Evolutionary conservation across 1,140 invertebrate species (phyloP), one percentile per base, ranked within the genome.

Genomic region (Bombus turneri): DNA sequence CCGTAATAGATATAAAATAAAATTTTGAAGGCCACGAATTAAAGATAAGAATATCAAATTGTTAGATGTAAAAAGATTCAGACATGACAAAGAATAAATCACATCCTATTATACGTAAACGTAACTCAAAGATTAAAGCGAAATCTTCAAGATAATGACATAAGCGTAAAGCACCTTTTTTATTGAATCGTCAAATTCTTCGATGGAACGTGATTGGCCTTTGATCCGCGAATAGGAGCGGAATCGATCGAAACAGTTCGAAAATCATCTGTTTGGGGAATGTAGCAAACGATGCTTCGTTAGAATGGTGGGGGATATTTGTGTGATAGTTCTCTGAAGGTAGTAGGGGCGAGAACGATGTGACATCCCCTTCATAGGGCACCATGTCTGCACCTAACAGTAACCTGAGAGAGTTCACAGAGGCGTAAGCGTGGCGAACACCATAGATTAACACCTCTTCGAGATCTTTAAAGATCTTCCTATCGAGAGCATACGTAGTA

Each of bases 331-430:
- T 69, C 57, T 86, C 62, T 39, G 47, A 91, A 88, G 86, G 87
- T 87, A 82, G 87, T 79, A 92, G 92, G 89, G 90, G 85, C 83
- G 85, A 87, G 89, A 91, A 83, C 85, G 59, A 76, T 83, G 83
- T 91, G 92, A 94, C 93, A 93, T 92, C 93, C 93, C 92, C 91
- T 88, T 88, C 91, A 79, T 82, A 84, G 85, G 74, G 81, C 73
- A 85, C 68, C 76, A 82, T 84, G 81, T 6, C 86, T 87, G 87
- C 83, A 90, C 80, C 89, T 88, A 88, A 91, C 90, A 91, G 88
- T 91, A 87, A 87, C 81, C 77, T 88, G 72, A 85, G 77, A 87
- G 89, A 91, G 79, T 85, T 18, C 89, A 75, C 34, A 79, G 75
- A 85, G 81, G 71, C 84, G 74, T 89, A 86, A 71, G 76, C 86